Evolutionary conservation across 2,888 invertebrate genomes (phyloP).

Genomic region (Sthenelais limicola): DNA sequence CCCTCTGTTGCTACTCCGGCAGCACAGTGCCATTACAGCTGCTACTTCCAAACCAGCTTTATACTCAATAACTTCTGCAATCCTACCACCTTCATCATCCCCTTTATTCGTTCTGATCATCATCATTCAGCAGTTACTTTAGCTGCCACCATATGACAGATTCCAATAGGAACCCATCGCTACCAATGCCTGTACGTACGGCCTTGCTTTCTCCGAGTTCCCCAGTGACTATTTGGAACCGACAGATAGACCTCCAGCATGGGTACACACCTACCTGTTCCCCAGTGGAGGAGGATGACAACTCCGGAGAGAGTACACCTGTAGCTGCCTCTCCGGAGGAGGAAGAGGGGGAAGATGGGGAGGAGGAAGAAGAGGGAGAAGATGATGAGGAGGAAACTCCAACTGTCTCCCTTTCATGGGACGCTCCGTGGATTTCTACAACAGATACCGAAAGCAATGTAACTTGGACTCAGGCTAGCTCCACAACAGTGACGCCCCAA

Average conservation of each 20-base stretch:
- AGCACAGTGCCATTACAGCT: too few species aligned
- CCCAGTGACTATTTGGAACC: constrained; percentile 32
- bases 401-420: constrained; percentile 18
- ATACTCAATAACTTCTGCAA: too few species aligned
- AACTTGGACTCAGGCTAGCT: too few species aligned
- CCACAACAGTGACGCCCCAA: too few species aligned
- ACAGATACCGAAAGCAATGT: too few species aligned
- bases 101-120: too few species aligned
- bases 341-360: background rate
- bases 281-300: background rate
- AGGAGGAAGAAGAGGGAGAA: background rate
- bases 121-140: too few species aligned
- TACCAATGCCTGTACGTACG: background rate
- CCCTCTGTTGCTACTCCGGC: too few species aligned
- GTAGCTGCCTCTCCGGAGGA: constrained; percentile 25
- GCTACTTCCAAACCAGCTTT: too few species aligned
- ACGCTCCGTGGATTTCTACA: constrained; percentile 30
- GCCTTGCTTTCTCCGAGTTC: constrained; percentile 15
- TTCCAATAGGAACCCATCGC: constrained; percentile 29
- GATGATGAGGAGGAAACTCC: constrained; percentile 30
- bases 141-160: constrained; percentile 19
- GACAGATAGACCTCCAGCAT: constrained; percentile 18
- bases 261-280: background rate
- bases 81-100: too few species aligned
- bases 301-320: constrained; percentile 31